phyloP scores from a whole-genome alignment of 2,797 vertebrate species.

The Acestrorhynchus altus region DNA sequence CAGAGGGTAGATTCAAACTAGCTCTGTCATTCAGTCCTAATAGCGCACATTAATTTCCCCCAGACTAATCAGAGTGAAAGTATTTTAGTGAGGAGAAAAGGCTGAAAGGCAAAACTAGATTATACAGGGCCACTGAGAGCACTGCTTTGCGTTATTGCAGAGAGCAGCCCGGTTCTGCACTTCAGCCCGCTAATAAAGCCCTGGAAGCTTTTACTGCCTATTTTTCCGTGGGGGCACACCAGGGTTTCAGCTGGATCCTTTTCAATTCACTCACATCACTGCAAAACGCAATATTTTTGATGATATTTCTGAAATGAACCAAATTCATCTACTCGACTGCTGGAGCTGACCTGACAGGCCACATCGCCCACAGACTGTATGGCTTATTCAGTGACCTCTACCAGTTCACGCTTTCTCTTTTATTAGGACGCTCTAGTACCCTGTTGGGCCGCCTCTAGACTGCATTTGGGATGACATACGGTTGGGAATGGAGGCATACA shows the following conservation, averaged over 20 bases:
- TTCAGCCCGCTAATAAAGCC: not conserved
- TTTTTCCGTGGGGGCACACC: not conserved
- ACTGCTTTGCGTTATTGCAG: not conserved
- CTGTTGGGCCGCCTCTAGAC: too few relatives aligned
- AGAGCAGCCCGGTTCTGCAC: not conserved
- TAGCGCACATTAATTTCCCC: not conserved
- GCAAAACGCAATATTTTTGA: not conserved
- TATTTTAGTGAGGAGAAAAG: conserved; percentile 3
- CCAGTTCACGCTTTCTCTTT: not conserved
- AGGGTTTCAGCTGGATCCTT: not conserved
- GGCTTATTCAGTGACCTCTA: not conserved
- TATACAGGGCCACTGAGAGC: not conserved
- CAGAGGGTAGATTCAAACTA: not conserved
- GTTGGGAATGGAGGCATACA: too few relatives aligned
- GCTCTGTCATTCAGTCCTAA: conserved; percentile 9
- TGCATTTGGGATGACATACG: too few relatives aligned
- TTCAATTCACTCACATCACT: not conserved
- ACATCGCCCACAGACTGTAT: not conserved
- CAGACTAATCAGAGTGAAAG: conserved; percentile 27
- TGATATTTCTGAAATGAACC: not conserved
- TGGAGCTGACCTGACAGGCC: not conserved
- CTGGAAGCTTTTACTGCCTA: not conserved
- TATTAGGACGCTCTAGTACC: too few relatives aligned
- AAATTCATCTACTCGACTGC: not conserved
- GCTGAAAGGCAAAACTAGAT: not conserved